Conservation (phyloP, 2,797 vertebrate genomes). For the Steatocranus sp. region DNA sequence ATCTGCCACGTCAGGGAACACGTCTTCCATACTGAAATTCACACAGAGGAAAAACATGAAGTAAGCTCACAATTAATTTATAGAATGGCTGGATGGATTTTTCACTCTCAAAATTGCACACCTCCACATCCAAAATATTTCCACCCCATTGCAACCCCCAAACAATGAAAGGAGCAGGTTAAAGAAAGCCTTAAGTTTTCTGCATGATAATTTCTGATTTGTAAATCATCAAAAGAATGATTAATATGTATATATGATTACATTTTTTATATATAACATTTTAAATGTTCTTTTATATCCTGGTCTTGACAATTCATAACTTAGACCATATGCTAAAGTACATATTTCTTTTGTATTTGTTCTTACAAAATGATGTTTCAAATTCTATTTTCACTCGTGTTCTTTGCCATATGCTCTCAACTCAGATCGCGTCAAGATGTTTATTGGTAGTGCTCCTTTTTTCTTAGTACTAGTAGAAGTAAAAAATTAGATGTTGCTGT, state of each 20-base stretch:
- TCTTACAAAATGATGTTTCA: neutral
- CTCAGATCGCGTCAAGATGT: neutral
- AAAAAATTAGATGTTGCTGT: neutral
- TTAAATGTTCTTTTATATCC: neutral
- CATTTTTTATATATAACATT: neutral
- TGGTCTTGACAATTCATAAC: neutral
- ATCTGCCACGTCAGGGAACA: slow-evolving; percentile 71
- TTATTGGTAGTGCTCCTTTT: neutral
- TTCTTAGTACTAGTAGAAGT: neutral
- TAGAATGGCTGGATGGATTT: neutral
- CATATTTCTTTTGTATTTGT: neutral
- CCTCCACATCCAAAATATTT: neutral
- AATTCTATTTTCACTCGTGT: neutral
- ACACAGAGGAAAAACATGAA: neutral
- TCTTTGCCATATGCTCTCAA: accelerated
- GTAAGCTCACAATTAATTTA: neutral
- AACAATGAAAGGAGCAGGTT: neutral
- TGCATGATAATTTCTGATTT: neutral
- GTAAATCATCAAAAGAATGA: neutral
- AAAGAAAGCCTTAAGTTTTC: neutral
- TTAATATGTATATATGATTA: neutral
- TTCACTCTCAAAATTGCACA: neutral
- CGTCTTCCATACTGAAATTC: slow-evolving; percentile 66
- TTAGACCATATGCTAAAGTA: neutral
- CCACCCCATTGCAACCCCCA: neutral